Conservation (phyloP, 2,888 invertebrate species). For the Parascotia fuliginaria region DNA sequence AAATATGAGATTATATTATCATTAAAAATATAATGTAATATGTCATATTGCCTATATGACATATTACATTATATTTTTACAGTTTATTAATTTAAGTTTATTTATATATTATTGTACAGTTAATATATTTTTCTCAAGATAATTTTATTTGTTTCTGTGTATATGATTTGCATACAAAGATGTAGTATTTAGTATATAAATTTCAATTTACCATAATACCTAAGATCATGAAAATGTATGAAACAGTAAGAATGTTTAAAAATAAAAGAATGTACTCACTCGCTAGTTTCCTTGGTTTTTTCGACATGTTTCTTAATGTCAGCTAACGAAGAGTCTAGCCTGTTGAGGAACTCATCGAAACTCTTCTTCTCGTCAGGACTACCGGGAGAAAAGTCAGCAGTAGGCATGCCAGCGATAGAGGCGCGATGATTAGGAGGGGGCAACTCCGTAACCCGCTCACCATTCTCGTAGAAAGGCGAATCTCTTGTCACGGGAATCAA, state of each 20-base stretch:
- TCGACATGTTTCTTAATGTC: constrained; percentile 93
- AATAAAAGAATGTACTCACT: constrained; percentile 87
- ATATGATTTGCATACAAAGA: no score
- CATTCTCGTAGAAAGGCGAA: constrained; percentile 86
- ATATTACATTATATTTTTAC: no score
- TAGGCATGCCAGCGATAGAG: constrained; percentile 84
- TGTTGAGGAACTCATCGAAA: constrained; percentile 92
- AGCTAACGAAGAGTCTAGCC: constrained; percentile 94
- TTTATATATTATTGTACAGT: no score
- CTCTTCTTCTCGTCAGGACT: constrained; percentile 90
- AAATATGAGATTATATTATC: constrained; percentile 26
- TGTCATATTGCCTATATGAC: no score
- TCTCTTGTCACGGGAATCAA: constrained; percentile 92
- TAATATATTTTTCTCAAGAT: no score
- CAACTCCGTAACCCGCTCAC: constrained; percentile 77
- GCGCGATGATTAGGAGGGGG: constrained; percentile 83
- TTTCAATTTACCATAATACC: no score
- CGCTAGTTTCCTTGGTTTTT: constrained; percentile 91
- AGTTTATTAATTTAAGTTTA: no score
- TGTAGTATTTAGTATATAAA: no score
- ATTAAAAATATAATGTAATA: neutral
- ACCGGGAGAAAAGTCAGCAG: constrained; percentile 82
- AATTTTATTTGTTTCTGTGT: no score
- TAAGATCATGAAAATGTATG: no score
- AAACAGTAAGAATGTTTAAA: no score